Conservation (phyloP, 2,888 invertebrate genomes). For the Dryomyza anilis region DNA sequence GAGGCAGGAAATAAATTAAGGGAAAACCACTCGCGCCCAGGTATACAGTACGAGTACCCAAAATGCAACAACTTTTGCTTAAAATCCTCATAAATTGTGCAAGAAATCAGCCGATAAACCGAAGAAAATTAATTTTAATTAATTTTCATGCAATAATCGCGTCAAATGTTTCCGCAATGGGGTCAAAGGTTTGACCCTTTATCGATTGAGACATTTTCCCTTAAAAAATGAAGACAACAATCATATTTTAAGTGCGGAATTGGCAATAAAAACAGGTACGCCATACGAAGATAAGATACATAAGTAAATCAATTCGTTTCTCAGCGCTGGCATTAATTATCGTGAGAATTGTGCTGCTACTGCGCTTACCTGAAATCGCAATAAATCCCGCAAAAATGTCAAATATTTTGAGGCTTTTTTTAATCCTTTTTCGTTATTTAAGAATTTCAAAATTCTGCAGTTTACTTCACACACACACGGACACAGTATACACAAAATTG, state of each 20-base stretch:
- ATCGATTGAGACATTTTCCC: no score
- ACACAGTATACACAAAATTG: no score
- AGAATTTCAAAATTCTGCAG: neutral
- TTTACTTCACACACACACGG: no score
- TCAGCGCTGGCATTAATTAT: conserved; percentile 7
- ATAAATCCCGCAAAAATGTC: no score
- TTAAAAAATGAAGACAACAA: no score
- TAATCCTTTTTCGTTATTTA: neutral
- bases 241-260: no score
- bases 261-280: no score
- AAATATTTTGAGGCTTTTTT: no score
- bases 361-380: no score
- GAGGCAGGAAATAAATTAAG: no score
- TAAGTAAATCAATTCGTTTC: neutral
- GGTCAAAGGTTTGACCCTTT: no score
- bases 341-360: conserved; percentile 25
- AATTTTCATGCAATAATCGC: neutral
- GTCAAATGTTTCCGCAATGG: no score
- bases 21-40: neutral
- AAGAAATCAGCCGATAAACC: conserved; percentile 6
- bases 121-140: conserved; percentile 5
- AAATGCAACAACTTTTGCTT: neutral
- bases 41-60: neutral
- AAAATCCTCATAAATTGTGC: conserved; percentile 7
- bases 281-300: neutral